Base-by-base conservation (phyloP, 2,888 invertebrate genomes). In the Rhabditophanes sp. region DNA sequence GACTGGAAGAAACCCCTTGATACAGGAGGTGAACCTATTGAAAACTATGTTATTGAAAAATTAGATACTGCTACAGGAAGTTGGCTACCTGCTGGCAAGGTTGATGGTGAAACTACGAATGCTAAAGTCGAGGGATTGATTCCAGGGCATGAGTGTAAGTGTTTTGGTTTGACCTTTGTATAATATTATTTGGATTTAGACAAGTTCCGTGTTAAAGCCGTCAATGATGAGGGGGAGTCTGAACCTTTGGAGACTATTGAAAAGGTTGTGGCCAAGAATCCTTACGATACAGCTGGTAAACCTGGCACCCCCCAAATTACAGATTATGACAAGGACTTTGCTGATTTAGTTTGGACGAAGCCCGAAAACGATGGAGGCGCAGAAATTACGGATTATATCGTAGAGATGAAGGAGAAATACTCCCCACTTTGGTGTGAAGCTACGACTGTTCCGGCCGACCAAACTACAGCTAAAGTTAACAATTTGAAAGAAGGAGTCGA, bases 201-300 rank as follows among this genome's bases (percentile, higher is more conserved):
- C 30, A 49, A 57, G 71, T 88, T 96, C 73, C 76, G 93, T 46
- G 90, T 96, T 0, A 82, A 82, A 49, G 93, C 93, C 20, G 80
- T 87, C 35, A 96, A 96, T 68, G 84, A 85, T 65, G 87, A 90
- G 70, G 93, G 93, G 26, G 85, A 87, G 69, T 87, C 88, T 2
- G 88, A 88, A 47, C 85, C 90, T 25, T 72, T 93, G 46, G 85
- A 84, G 67, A 82, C 83, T 9, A 78, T 79, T 29, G 80, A 82
- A 46, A 75, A 80, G 28, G 83, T 88, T 51, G 61, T 79, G 37
- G 90, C 90, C 26, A 88, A 81, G 69, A 90, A 93, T 75, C 93
- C 93, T 32, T 96, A 85, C 66, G 77, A 85, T 63, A 82, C 83
- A 64, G 84, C 85, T 41, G 79, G 79, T 64, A 71, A 77, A 74